phyloP scores from a whole-genome alignment of 2,888 invertebrate genomes.

The Monopis laevigella region DNA sequence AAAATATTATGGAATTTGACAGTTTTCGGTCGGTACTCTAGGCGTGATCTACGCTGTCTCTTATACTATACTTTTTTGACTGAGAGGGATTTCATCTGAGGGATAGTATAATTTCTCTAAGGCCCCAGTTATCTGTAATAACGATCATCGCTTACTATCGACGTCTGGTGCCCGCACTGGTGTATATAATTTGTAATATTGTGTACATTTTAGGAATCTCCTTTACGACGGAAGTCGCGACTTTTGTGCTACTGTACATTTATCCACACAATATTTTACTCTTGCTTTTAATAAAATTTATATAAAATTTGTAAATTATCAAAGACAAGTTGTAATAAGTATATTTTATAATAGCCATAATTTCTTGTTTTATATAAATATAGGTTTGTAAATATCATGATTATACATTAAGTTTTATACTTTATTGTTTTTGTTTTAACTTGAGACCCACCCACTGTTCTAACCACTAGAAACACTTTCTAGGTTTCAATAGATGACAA shows the following conservation, averaged over 20 bases:
- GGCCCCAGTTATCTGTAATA: too few species aligned
- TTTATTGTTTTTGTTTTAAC: constrained; percentile 49
- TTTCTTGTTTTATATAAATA: constrained; percentile 64
- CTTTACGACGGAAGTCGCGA: constrained; percentile 15
- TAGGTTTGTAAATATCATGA: constrained; percentile 66
- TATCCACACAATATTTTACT: constrained; percentile 30
- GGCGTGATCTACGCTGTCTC: too few species aligned
- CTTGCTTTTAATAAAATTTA: constrained; percentile 54
- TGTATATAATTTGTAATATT: constrained; percentile 52
- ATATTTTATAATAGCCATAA: constrained; percentile 63
- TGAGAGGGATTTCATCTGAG: too few species aligned
- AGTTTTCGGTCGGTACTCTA: too few species aligned
- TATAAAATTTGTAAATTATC: constrained; percentile 60
- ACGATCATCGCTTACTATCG: too few species aligned
- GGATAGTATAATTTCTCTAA: too few species aligned
- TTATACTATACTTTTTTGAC: too few species aligned
- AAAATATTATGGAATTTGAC: too few species aligned
- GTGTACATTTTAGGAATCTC: constrained; percentile 62
- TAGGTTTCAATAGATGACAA: too few species aligned
- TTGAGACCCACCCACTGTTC: not conserved
- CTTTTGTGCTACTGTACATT: not conserved
- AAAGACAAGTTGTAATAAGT: constrained; percentile 64
- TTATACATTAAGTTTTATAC: constrained; percentile 68
- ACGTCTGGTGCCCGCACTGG: too few species aligned
- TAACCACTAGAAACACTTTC: too few species aligned